Evolutionary conservation across 2,888 invertebrate species (phyloP), one percentile per base, ranked within the genome.

Genomic region (Ctena decussata): DNA sequence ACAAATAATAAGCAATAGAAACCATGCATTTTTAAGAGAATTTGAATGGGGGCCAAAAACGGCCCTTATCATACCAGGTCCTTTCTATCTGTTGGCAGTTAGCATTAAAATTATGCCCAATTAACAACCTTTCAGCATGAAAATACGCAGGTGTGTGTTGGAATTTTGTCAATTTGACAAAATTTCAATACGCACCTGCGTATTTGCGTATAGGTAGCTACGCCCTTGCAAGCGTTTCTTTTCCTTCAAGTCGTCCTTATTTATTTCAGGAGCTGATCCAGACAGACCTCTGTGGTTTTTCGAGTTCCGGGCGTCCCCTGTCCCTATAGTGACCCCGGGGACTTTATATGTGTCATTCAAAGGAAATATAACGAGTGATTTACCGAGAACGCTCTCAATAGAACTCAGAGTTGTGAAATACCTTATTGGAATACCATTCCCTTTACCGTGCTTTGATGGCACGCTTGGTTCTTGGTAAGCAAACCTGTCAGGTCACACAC

Each of bases 401-500:
- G 92, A 94, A 80, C 85, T 95, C 37, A 91, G 89, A 78, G 91
- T 94, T 77, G 92, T 90, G 77, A 95, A 95, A 85, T 94, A 93
- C 80, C 91, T 94, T 85, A 92, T 94, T 70, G 93, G 94, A 21
- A 91, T 94, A 72, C 93, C 94, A 70, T 93, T 95, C 85, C 89
- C 91, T 60, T 89, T 95, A 44, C 95, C 95, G 8, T 95, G 95
- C 85, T 90, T 94, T 77, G 91, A 92, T 70, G 90, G 87, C 57
- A 90, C 90, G 60, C 86, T 94, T 27, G 95, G 95, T 39, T 94
- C 95, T 21, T 95, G 95, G 95, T 95, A 85, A 92, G 94, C 90
- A 30, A 24, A 12, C 11, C 15, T 41, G 41, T 41, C 8, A 8
- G 21, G 24, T n/a, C 44, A 44, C 44, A 18, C 44, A 8, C 44